phyloP scores from a whole-genome alignment of 2,888 invertebrate genomes.

The Pachymerium ferrugineum region DNA sequence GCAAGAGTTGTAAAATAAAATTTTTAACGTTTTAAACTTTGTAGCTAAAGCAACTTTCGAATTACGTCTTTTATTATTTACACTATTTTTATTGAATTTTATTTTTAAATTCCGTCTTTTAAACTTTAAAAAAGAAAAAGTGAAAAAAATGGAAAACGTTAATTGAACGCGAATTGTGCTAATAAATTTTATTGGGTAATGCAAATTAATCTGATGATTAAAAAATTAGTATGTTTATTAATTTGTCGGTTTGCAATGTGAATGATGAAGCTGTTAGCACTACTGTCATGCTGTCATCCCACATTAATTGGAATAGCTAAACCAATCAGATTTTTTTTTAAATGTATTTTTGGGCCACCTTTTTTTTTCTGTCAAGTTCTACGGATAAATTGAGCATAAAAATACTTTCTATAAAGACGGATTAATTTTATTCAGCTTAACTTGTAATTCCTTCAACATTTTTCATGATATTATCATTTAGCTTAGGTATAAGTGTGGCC shows the following conservation, averaged over 20 bases:
- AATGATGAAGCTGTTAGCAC: neutral
- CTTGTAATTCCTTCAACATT: neutral
- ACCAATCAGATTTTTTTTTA: too few relatives aligned
- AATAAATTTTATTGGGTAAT: neutral
- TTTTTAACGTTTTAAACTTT: too few relatives aligned
- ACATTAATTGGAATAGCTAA: too few relatives aligned
- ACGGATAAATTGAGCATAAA: neutral
- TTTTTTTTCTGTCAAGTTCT: neutral
- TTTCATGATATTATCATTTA: neutral
- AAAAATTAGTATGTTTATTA: neutral
- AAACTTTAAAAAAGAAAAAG: too few relatives aligned
- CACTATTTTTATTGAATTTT: too few relatives aligned
- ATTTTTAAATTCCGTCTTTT: too few relatives aligned
- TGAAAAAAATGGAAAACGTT: neutral
- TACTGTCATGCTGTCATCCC: neutral
- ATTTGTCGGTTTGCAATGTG: neutral
- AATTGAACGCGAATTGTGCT: neutral
- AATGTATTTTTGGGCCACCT: too few relatives aligned
- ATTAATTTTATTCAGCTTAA: neutral
- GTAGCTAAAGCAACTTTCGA: too few relatives aligned
- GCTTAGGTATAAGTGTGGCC: neutral
- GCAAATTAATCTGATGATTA: neutral
- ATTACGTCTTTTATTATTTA: too few relatives aligned
- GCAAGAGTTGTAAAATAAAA: too few relatives aligned
- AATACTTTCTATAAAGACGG: neutral